Evolutionary conservation across 2,797 vertebrate species (phyloP), one percentile per base, ranked within the genome.

Genomic region (Sarcophilus harrisii): DNA sequence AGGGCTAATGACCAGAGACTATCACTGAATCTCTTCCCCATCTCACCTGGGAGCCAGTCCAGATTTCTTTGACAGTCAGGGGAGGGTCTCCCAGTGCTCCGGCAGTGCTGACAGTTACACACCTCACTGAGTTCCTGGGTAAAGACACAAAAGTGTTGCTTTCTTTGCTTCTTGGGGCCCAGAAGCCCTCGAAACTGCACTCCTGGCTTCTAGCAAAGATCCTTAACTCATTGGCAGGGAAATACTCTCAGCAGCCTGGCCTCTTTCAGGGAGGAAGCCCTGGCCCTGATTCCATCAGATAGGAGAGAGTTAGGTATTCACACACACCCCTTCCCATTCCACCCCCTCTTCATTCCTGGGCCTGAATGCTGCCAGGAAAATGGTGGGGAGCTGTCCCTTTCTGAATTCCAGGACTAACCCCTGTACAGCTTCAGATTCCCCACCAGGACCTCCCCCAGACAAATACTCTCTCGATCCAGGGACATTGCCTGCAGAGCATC

Each of bases 161-260:
- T 81, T 38, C 66, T 81, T 81, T 81, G n/a, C 66, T 81, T 81
- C n/a, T 38, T 9, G 8, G n/a, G n/a, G 6, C n/a, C n/a, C n/a
- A 81, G 66, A 45, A 2, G 4, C 66, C 18, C 66, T 45, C 3
- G n/a, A 81, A 81, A 81, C 66, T 21, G 18, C n/a, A 38, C 6
- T n/a, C n/a, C 66, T 81, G 66, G 66, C 66, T 81, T 45, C 66
- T n/a, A 81, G 21, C 66, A 81, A 81, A 81, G 66, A 81, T 81
- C 66, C 66, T 81, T 81, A 81, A 81, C 66, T 81, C 94, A 28
- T 81, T 60, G 95, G 49, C 91, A 73, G 96, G 93, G 92, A n/a
- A 21, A 29, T 57, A 0, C 0, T 13, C 73, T 91, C 89, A 58
- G 94, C 91, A 62, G 0, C 0, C 1, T 58, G 0, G 52, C 52